Conservation (phyloP, 1,140 invertebrate species). For the Triops longicaudatus region DNA sequence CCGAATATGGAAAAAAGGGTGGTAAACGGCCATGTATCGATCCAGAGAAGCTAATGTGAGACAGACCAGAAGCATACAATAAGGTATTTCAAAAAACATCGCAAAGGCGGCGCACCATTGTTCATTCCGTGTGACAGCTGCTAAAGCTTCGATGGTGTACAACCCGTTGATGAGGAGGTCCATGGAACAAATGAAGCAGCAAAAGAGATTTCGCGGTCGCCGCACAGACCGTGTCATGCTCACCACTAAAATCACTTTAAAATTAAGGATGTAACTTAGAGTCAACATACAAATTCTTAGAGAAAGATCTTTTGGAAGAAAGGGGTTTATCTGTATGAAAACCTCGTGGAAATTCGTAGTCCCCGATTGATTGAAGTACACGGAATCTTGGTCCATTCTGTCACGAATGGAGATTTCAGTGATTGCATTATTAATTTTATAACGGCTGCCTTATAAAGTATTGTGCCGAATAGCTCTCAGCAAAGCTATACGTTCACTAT, state of each 20-base stretch:
- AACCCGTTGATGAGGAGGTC: not conserved
- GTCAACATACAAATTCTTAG: not conserved
- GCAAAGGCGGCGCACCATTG: not conserved
- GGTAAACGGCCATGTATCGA: not conserved
- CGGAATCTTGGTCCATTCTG: not conserved
- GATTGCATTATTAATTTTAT: not conserved
- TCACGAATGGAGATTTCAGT: not conserved
- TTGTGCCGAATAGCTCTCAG: not conserved
- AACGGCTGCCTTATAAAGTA: not conserved
- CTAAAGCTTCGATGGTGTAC: not conserved
- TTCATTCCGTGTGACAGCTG: not conserved
- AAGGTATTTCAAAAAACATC: not conserved
- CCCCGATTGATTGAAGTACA: not conserved
- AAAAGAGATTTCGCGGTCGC: not conserved
- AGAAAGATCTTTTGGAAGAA: not conserved
- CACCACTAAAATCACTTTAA: not conserved
- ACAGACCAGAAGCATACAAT: not conserved
- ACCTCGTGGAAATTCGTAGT: not conserved
- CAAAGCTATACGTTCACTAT: no score
- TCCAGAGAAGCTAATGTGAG: not conserved
- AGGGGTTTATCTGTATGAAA: not conserved
- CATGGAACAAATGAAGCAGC: not conserved
- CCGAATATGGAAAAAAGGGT: not conserved
- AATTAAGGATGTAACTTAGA: not conserved
- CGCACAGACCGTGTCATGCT: not conserved